Percentiles rank a stretch among this genome's conserved stretches.
phyloP scores from a whole-genome alignment of 2,797 vertebrate genomes.

The Rhinella marina region DNA sequence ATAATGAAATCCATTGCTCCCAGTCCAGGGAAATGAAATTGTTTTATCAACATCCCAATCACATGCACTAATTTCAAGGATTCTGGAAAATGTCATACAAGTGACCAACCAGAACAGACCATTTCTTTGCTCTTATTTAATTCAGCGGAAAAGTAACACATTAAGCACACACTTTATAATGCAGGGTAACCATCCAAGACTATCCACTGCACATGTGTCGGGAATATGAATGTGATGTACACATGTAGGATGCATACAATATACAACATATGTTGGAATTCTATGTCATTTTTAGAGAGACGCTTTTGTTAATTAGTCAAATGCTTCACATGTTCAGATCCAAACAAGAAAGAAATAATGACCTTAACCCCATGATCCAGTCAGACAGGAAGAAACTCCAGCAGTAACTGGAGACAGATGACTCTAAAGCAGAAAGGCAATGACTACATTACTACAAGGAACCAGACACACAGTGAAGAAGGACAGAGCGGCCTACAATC shows the following conservation, averaged over 20 bases:
- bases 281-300: neutral
- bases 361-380: conserved; percentile 29
- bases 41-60: conserved; percentile 20
- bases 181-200: neutral
- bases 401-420: conserved; percentile 48
- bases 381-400: conserved; percentile 47
- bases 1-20: neutral
- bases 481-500: conserved; percentile 42
- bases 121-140: neutral
- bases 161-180: neutral
- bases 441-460: conserved; percentile 16
- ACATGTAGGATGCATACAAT: conserved; percentile 4
- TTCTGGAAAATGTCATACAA: conserved; percentile 16
- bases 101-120: conserved; percentile 5
- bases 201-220: too few relatives aligned
- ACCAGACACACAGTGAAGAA: conserved; percentile 29
- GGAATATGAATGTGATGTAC: neutral
- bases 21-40: neutral
- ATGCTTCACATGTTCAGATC: neutral
- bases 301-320: neutral
- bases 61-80: neutral
- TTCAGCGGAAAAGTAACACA: neutral
- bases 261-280: neutral
- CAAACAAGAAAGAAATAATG: conserved; percentile 6
- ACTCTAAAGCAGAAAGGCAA: conserved; percentile 13